phyloP scores from a whole-genome alignment of 2,888 invertebrate species.

The Torymus aiolomorphi region DNA sequence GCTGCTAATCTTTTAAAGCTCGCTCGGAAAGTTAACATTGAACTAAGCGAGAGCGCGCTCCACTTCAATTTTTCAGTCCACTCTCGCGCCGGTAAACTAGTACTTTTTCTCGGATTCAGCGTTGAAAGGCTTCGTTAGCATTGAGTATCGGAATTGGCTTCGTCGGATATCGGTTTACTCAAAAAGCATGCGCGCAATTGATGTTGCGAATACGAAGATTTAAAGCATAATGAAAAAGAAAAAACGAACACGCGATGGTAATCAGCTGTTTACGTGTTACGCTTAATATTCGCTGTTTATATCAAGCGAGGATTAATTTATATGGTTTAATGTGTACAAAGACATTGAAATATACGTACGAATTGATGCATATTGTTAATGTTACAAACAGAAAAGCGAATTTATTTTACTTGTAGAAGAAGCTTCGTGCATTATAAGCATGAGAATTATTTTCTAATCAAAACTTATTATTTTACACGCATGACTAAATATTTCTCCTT shows the following conservation, averaged over 20 bases:
- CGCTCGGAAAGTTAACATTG: neutral
- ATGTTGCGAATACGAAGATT: slow-evolving; percentile 4
- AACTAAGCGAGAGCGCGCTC: neutral
- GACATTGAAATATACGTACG: too few relatives aligned
- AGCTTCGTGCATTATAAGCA: too few relatives aligned
- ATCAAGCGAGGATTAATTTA: too few relatives aligned
- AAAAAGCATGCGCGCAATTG: neutral
- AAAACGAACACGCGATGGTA: neutral
- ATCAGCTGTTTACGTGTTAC: too few relatives aligned
- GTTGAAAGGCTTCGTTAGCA: slow-evolving; percentile 22
- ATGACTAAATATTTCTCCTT: neutral
- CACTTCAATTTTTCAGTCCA: neutral
- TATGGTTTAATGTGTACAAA: too few relatives aligned
- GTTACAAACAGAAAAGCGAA: too few relatives aligned
- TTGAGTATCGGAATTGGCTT: slow-evolving; percentile 29
- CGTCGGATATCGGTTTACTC: slow-evolving; percentile 1
- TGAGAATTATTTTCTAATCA: too few relatives aligned
- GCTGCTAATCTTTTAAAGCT: too few relatives aligned
- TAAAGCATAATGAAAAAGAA: neutral
- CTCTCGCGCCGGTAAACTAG: neutral
- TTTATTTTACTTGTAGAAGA: too few relatives aligned
- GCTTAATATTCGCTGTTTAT: too few relatives aligned
- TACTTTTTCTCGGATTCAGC: neutral
- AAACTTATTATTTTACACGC: too few relatives aligned
- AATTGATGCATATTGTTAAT: too few relatives aligned